Conservation (phyloP, 2,113 vertebrate species). For the Pomatorhinus ruficollis region DNA sequence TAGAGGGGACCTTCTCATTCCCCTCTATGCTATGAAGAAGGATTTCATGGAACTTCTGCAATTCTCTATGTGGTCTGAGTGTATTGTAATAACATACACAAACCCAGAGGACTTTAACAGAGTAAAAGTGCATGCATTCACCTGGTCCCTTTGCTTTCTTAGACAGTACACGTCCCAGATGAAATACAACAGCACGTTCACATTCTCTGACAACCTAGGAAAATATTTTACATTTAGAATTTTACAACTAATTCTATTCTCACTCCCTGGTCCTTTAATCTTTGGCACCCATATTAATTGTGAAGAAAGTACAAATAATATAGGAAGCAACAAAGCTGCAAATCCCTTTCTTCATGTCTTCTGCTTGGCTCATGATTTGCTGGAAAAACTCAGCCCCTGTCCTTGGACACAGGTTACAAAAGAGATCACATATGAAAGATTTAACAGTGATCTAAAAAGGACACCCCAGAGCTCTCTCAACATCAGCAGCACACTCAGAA, state of each 20-base stretch:
- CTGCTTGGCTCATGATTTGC: neutral
- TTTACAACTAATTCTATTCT: neutral
- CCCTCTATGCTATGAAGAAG: neutral
- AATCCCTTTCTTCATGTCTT: neutral
- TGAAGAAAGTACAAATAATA: neutral
- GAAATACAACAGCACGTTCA: constrained; percentile 87
- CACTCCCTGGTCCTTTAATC: neutral
- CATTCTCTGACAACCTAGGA: constrained; percentile 89
- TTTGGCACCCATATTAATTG: neutral
- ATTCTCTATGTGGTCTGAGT: neutral
- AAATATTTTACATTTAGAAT: constrained; percentile 13
- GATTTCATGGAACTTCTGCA: neutral
- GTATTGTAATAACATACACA: neutral
- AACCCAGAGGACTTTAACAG: neutral
- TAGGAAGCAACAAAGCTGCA: neutral
- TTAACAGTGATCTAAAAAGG: neutral
- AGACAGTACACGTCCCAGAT: constrained; percentile 83
- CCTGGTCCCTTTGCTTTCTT: constrained; percentile 89
- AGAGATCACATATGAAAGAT: neutral
- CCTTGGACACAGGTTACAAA: neutral
- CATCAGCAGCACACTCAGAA: neutral
- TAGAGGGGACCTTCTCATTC: neutral
- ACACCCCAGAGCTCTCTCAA: neutral
- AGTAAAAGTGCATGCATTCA: constrained; percentile 34
- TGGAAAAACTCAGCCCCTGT: neutral